A percentile compares a stretch with the other conserved stretches of the same genome.
Conservation (phyloP, 2,888 invertebrate species). For the Patella ulyssiponensis region DNA sequence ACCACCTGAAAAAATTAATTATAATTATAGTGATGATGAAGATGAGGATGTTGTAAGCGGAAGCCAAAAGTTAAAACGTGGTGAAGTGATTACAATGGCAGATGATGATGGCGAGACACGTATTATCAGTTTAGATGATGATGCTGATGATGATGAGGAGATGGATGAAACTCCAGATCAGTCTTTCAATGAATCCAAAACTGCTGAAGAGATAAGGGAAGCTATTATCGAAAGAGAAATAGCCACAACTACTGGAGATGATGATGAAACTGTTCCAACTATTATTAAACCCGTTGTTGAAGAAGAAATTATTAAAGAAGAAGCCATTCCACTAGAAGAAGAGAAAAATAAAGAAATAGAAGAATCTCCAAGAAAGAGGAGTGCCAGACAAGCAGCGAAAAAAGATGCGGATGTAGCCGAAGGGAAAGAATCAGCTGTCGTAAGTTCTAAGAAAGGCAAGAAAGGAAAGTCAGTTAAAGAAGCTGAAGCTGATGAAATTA, state of each 20-base stretch:
- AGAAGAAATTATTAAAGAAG: slow-evolving; percentile 23
- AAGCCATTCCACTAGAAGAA: slow-evolving; percentile 23
- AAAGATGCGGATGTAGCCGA: slow-evolving; percentile 24
- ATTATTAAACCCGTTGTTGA: slow-evolving; percentile 20
- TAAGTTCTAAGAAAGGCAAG: slow-evolving; percentile 24
- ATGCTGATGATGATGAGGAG: slow-evolving; percentile 31
- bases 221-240: slow-evolving; percentile 11
- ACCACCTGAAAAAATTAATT: neutral
- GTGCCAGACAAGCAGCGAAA: slow-evolving; percentile 24
- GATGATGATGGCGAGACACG: slow-evolving; percentile 33
- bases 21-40: slow-evolving; percentile 9
- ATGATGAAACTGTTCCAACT: neutral
- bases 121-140: slow-evolving; percentile 38
- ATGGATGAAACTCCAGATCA: slow-evolving; percentile 15
- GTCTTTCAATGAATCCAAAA: slow-evolving; percentile 9
- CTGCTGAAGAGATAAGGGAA: slow-evolving; percentile 39
- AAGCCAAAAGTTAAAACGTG: slow-evolving; percentile 5
- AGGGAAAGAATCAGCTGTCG: slow-evolving; percentile 27
- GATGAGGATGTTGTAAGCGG: neutral
- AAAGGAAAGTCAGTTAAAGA: slow-evolving; percentile 28
- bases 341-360: slow-evolving; percentile 18
- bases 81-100: slow-evolving; percentile 16
- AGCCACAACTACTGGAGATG: neutral
- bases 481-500: slow-evolving; percentile 24
- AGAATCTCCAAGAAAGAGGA: slow-evolving; percentile 23